Evolutionary conservation across 64 coral and sea anemone species (phyloP).

Genomic region (Orbicella faveolata): DNA sequence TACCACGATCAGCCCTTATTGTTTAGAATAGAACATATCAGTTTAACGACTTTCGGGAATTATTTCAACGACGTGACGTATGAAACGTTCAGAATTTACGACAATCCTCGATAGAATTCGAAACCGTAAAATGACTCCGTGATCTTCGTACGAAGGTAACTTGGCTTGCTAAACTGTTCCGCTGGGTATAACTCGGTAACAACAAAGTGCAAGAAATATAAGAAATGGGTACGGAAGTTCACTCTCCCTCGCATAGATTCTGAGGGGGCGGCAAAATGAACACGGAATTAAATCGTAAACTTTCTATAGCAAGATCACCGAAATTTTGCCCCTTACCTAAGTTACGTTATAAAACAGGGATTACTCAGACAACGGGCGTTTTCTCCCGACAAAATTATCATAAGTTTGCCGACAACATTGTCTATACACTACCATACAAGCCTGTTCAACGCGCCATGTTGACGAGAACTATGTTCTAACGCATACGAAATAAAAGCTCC

Average conservation of each 20-base stretch:
- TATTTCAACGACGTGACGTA: slow-evolving; percentile 40
- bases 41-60: slow-evolving; percentile 13
- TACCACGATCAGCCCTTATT: background rate
- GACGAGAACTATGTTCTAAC: background rate
- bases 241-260: background rate
- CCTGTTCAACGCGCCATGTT: slow-evolving; percentile 22
- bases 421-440: background rate
- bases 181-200: background rate
- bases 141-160: background rate
- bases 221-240: slow-evolving; percentile 1
- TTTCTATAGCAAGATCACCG: background rate
- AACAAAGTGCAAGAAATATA: background rate
- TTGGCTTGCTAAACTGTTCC: background rate
- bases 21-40: slow-evolving; percentile 23
- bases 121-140: slow-evolving; percentile 20
- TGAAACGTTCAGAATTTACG: background rate
- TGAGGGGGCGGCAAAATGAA: slow-evolving; percentile 44
- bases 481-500: slow-evolving; percentile 12
- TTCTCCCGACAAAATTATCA: slow-evolving; percentile 10
- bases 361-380: background rate
- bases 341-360: background rate
- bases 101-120: slow-evolving; percentile 28
- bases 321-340: background rate
- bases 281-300: slow-evolving; percentile 8
- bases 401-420: background rate